Conservation (phyloP, 2,113 vertebrate genomes). For the Phyllopteryx taeniolatus region DNA sequence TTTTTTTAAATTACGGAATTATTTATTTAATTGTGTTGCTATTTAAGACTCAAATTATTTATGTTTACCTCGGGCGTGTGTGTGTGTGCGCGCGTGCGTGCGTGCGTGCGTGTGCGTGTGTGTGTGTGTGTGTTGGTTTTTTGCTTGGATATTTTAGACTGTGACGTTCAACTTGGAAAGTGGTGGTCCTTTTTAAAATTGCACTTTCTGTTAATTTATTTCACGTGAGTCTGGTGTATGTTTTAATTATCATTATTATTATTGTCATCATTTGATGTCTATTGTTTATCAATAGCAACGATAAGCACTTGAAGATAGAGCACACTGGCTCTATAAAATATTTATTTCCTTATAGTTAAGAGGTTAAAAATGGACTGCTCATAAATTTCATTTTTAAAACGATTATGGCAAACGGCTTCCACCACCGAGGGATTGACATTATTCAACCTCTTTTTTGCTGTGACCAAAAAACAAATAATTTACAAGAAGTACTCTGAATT, state of each 20-base stretch:
- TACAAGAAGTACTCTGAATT: conserved; percentile 54
- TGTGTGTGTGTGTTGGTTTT: conserved; percentile 40
- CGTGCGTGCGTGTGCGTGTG: conserved; percentile 48
- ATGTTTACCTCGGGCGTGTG: conserved; percentile 34
- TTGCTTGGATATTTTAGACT: conserved; percentile 84
- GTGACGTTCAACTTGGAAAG: conserved; percentile 79
- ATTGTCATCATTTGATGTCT: conserved; percentile 57
- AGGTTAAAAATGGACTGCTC: conserved; percentile 36
- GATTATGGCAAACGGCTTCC: conserved; percentile 22
- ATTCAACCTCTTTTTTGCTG: conserved; percentile 83
- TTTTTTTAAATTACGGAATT: conserved; percentile 74
- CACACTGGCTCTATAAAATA: conserved; percentile 48
- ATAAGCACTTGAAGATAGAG: conserved; percentile 85
- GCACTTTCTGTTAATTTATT: conserved; percentile 83
- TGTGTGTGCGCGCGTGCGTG: conserved; percentile 12
- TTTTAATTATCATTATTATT: conserved; percentile 23
- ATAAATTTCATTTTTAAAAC: conserved; percentile 12
- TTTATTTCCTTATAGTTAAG: conserved; percentile 51
- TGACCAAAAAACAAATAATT: conserved; percentile 81
- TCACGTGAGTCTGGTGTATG: conserved; percentile 65
- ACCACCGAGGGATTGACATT: conserved; percentile 11
- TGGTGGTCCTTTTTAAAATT: conserved; percentile 75
- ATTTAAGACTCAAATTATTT: conserved; percentile 68
- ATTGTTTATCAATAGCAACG: conserved; percentile 75
- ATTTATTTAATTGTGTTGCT: conserved; percentile 84